A percentile compares a stretch with the other conserved stretches of the same genome.
phyloP scores from a whole-genome alignment of 2,113 vertebrate species.

The Taurulus bubalis region DNA sequence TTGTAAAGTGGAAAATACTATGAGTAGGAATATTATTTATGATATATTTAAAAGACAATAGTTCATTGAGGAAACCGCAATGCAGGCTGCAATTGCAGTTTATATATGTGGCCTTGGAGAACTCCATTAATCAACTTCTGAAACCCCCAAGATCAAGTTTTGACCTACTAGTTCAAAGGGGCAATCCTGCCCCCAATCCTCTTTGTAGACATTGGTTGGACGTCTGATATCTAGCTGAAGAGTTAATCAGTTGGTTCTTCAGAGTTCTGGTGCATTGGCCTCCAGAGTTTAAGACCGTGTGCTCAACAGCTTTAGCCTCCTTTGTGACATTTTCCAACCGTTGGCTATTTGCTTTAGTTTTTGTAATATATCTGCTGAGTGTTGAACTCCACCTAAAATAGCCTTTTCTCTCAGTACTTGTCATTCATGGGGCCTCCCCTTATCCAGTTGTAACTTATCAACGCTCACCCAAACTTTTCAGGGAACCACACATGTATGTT shows the following conservation, averaged over 20 bases:
- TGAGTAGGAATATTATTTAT: not conserved
- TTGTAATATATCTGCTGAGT: not conserved
- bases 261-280: not conserved
- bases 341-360: not conserved
- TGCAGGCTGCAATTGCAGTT: no score
- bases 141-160: not conserved
- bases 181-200: not conserved
- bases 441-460: not conserved
- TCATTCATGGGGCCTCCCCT: not conserved
- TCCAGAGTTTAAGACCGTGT: not conserved
- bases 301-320: not conserved
- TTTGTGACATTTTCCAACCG: not conserved
- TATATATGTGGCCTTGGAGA: no score
- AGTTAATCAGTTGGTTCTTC: not conserved
- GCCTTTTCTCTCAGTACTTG: not conserved
- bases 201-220: not conserved
- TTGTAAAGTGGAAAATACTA: no score
- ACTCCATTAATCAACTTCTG: not conserved
- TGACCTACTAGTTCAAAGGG: not conserved
- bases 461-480: not conserved
- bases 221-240: not conserved
- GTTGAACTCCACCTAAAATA: not conserved
- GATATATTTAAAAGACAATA: not conserved
- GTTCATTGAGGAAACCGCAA: not conserved
- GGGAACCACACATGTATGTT: not conserved